Evolutionary conservation across 2,113 vertebrate species (phyloP).

Genomic region (Daubentonia madagascariensis): DNA sequence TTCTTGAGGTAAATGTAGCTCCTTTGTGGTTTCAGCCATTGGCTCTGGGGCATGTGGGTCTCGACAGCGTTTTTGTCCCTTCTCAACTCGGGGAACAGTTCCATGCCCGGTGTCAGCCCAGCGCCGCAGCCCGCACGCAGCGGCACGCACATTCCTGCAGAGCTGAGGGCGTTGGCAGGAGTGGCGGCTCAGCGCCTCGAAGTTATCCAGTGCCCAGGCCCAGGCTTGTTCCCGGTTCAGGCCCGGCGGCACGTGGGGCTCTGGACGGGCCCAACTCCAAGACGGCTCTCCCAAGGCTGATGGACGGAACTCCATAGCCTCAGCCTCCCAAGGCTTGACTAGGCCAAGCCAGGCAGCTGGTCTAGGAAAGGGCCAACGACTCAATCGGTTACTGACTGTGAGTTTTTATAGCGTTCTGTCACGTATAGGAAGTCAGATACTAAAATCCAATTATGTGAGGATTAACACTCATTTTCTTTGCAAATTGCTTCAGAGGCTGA

Average conservation of each 20-base stretch:
- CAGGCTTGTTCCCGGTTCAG: background rate
- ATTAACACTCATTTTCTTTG: background rate
- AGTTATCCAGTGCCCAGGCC: background rate
- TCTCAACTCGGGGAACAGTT: fast-evolving
- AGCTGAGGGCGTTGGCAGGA: too few species aligned
- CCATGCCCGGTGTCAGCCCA: fast-evolving
- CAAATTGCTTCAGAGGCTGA: background rate
- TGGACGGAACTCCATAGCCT: background rate
- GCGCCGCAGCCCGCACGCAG: fast-evolving
- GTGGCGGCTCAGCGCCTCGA: background rate
- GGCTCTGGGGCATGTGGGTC: background rate
- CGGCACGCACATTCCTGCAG: fast-evolving
- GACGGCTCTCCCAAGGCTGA: background rate
- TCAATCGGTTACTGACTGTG: background rate
- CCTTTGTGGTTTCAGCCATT: too few species aligned
- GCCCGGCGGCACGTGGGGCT: background rate
- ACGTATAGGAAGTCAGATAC: background rate
- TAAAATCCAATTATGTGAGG: too few species aligned
- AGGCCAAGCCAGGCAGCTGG: background rate
- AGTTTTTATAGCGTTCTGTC: background rate
- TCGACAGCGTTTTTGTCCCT: background rate
- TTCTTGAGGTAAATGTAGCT: background rate
- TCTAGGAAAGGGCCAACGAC: background rate
- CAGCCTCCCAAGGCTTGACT: background rate
- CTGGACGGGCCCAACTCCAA: background rate